Evolutionary conservation across 2,888 invertebrate species (phyloP).

Genomic region (Netelia virgata): DNA sequence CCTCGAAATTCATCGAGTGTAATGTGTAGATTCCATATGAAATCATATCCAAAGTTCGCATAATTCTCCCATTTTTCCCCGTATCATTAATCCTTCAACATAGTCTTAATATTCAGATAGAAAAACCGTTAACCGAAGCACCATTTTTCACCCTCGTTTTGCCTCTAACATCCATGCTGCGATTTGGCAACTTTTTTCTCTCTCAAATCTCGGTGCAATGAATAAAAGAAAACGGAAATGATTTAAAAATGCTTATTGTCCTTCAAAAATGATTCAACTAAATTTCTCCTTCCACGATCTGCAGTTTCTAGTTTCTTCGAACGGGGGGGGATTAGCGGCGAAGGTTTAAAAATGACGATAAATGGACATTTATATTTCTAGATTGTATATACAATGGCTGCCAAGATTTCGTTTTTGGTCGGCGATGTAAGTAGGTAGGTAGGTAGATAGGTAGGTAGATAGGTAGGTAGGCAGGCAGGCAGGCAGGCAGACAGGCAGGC

Average conservation of each 20-base stretch:
- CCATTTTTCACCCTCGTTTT: no score
- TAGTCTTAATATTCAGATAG: no score
- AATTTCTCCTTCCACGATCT: not conserved
- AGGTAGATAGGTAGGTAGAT: not conserved
- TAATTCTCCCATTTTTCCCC: no score
- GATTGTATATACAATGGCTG: constrained; percentile 76
- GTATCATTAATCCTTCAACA: no score
- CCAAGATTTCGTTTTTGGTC: constrained; percentile 73
- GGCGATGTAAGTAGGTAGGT: not conserved
- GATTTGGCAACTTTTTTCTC: no score
- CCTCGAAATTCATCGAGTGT: no score
- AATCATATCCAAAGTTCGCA: no score
- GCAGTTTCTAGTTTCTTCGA: not conserved
- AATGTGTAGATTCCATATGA: no score
- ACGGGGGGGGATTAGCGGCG: constrained; percentile 16
- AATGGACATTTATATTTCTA: constrained; percentile 71
- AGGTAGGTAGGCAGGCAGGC: not conserved
- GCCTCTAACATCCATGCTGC: no score
- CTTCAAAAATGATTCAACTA: not conserved
- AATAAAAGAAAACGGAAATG: no score
- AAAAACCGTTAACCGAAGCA: no score
- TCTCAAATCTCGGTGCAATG: no score
- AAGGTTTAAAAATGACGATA: constrained; percentile 67
- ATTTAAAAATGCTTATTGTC: not conserved
- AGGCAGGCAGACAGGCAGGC: not conserved